Evolutionary conservation across 1,140 invertebrate genomes (phyloP).

Genomic region (Papilio aristodemus): DNA sequence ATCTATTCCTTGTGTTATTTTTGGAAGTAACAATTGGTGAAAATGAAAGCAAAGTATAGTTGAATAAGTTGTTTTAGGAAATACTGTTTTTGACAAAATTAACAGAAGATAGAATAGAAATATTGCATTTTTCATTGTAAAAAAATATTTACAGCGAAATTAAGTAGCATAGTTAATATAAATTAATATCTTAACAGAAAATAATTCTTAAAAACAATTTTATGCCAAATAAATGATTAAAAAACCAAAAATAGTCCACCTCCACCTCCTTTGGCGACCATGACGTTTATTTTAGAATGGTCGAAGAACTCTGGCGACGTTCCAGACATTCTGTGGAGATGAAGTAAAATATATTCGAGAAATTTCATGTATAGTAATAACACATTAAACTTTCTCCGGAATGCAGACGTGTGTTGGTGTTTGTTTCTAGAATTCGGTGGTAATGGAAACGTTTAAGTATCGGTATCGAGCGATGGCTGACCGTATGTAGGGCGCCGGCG

Average conservation of each 20-base stretch:
- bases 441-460: constrained; percentile 33
- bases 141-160: no score
- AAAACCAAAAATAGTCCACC: constrained; percentile 7
- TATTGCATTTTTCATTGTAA: no score
- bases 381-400: constrained; percentile 8
- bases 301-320: constrained; percentile 25
- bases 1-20: no score
- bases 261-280: constrained; percentile 20
- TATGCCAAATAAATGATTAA: constrained; percentile 12
- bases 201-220: neutral
- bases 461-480: constrained; percentile 38
- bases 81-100: no score
- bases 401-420: constrained; percentile 6
- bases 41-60: no score
- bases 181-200: no score
- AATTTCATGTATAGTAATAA: neutral
- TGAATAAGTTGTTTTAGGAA: no score
- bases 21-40: no score
- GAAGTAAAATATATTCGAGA: constrained; percentile 1
- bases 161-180: no score
- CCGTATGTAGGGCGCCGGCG: constrained; percentile 63
- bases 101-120: no score
- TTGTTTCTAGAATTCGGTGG: neutral
- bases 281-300: constrained; percentile 25
- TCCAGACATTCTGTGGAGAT: constrained; percentile 3